phyloP scores from a whole-genome alignment of 2,888 invertebrate genomes.

The Nematopogon swammerdamellus region DNA sequence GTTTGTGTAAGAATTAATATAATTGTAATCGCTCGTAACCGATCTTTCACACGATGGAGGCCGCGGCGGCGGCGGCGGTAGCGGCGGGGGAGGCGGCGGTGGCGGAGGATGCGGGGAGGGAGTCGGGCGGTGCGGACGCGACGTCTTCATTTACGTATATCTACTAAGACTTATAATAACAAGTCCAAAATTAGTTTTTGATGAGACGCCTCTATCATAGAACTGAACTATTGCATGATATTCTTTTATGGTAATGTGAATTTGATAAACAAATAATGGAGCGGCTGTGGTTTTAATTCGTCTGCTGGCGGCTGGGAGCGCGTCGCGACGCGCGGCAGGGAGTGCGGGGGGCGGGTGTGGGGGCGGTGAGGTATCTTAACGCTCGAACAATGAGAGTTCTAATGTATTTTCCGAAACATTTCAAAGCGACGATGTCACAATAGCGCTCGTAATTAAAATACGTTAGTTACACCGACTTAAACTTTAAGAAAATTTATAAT shows the following conservation, averaged over 20 bases:
- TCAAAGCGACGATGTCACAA: conserved; percentile 49
- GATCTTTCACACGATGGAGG: conserved; percentile 36
- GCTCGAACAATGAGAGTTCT: neutral
- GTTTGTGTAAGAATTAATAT: neutral
- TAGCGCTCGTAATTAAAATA: conserved; percentile 46
- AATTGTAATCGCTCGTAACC: conserved; percentile 27
- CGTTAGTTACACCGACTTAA: neutral
- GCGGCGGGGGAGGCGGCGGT: conserved; percentile 18
- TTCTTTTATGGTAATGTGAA: conserved; percentile 35
- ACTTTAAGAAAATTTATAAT: neutral
- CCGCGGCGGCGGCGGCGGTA: no score
- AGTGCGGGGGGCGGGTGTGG: no score
- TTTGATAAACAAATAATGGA: conserved; percentile 51
- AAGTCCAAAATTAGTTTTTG: conserved; percentile 6
- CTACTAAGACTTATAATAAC: conserved; percentile 26
- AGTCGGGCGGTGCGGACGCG: conserved; percentile 24
- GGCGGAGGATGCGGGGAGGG: no score
- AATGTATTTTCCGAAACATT: conserved; percentile 32
- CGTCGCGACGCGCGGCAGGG: no score
- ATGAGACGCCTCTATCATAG: neutral
- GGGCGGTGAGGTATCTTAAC: no score
- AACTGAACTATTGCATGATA: conserved; percentile 15
- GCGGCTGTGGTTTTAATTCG: neutral
- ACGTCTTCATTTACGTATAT: conserved; percentile 52
- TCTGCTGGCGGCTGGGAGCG: neutral